Percentiles rank a stretch among this genome's conserved stretches.
phyloP scores from a whole-genome alignment of 2,888 invertebrate species.

The Trisateles emortualis region DNA sequence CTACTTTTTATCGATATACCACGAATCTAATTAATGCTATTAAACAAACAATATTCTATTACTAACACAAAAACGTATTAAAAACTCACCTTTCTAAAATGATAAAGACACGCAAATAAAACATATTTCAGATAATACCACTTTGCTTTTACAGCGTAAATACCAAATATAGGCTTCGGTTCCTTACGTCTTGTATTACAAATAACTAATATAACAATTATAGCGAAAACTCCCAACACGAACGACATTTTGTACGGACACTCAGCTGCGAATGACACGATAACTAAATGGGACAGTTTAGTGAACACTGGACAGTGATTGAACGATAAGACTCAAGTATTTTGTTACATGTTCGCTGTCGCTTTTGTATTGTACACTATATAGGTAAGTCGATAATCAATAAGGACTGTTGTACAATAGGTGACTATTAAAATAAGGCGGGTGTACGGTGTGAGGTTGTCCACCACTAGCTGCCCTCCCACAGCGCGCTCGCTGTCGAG shows the following conservation, averaged over 20 bases:
- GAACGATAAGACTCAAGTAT: slow-evolving; percentile 30
- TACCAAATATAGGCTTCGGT: slow-evolving; percentile 84
- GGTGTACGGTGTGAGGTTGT: too few relatives aligned
- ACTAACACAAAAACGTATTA: not conserved
- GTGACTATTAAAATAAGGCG: too few relatives aligned
- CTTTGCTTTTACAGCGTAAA: slow-evolving; percentile 88
- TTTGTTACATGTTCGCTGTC: slow-evolving; percentile 7
- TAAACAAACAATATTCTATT: too few relatives aligned
- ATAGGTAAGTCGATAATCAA: slow-evolving; percentile 9
- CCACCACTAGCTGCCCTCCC: too few relatives aligned
- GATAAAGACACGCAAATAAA: slow-evolving; percentile 83
- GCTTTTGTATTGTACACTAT: too few relatives aligned
- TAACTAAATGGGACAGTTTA: too few relatives aligned
- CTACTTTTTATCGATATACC: too few relatives aligned
- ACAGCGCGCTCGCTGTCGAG: too few relatives aligned
- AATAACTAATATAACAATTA: slow-evolving; percentile 57
- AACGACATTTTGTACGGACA: slow-evolving; percentile 44
- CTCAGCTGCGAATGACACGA: slow-evolving; percentile 22
- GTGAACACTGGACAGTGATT: slow-evolving; percentile 9
- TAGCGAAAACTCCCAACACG: slow-evolving; percentile 31
- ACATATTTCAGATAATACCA: slow-evolving; percentile 89
- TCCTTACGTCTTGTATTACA: slow-evolving; percentile 65
- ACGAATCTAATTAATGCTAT: too few relatives aligned
- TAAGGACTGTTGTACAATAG: not conserved
- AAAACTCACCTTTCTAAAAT: slow-evolving; percentile 82